Conservation (phyloP, 2,797 vertebrate species). For the Chloroceryle amazona region DNA sequence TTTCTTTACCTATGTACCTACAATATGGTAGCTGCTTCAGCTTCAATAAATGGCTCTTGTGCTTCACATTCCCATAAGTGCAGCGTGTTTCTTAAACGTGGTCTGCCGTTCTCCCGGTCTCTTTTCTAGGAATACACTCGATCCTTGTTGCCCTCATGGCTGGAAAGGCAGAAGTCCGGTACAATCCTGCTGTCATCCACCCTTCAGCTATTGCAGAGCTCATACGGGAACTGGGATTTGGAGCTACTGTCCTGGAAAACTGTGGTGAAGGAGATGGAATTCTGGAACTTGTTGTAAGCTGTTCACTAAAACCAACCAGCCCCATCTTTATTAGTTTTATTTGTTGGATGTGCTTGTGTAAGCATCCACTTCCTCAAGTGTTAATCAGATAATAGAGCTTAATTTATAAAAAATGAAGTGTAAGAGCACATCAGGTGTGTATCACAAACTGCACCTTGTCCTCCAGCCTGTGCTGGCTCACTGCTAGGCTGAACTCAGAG, state of each 20-base stretch:
- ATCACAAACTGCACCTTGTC: not conserved
- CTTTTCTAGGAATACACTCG: slow-evolving; percentile 88
- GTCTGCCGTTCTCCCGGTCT: accelerated
- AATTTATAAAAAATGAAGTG: not conserved
- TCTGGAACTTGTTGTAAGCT: slow-evolving; percentile 94
- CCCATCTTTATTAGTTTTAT: not conserved
- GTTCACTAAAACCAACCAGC: not conserved
- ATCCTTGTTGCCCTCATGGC: slow-evolving; percentile 97
- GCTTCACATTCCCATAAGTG: accelerated
- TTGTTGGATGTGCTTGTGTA: not conserved
- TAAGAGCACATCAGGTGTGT: not conserved
- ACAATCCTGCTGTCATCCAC: slow-evolving; percentile 87
- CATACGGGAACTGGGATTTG: slow-evolving; percentile 94
- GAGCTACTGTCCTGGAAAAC: slow-evolving; percentile 91
- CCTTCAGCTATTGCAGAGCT: slow-evolving; percentile 89
- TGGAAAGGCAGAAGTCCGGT: slow-evolving; percentile 96
- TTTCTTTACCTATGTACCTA: not conserved
- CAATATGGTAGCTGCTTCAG: accelerated
- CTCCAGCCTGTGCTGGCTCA: not conserved
- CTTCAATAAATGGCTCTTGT: accelerated
- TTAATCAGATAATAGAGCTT: not conserved
- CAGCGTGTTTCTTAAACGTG: not conserved
- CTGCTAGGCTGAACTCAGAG: too few species aligned
- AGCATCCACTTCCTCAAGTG: not conserved
- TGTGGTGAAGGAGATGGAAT: slow-evolving; percentile 90